These are phyloP conservation scores for Tragelaphus buxtoni DNA, from an alignment of 2,113 vertebrate species.

Conservation along the genomic window DNA sequence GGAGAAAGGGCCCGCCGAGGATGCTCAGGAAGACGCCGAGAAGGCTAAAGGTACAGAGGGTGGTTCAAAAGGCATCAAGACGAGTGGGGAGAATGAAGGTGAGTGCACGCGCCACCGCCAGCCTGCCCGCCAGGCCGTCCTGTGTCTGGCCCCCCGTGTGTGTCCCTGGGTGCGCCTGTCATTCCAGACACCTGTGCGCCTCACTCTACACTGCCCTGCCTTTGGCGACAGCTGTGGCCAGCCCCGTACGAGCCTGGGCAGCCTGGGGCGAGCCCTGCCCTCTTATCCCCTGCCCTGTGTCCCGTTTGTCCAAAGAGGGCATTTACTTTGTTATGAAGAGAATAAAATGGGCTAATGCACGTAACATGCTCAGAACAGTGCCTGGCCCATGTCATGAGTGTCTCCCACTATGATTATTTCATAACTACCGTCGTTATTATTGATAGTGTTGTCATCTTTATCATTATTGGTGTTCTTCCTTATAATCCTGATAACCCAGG, in stretches of 20 bases:
- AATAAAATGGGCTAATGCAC: neutral
- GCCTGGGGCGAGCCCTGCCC: neutral
- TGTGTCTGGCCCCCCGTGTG: neutral
- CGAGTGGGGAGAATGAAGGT: constrained; percentile 94
- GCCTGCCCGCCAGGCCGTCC: neutral
- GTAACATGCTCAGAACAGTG: neutral
- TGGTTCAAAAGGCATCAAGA: constrained; percentile 89
- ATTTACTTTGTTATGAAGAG: neutral
- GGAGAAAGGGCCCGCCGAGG: constrained; percentile 84
- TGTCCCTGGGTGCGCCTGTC: neutral
- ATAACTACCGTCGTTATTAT: fast-evolving
- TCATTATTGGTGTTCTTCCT: neutral
- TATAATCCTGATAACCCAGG: neutral
- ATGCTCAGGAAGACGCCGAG: constrained; percentile 81
- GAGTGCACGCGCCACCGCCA: constrained; percentile 71
- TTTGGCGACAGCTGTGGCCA: neutral
- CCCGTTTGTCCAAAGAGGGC: neutral
- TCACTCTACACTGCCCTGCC: neutral
- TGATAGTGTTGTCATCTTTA: neutral
- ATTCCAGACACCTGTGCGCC: neutral
- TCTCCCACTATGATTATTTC: too few relatives aligned
- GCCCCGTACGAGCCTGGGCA: neutral
- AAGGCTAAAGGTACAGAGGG: constrained; percentile 90
- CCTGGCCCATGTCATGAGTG: fast-evolving
- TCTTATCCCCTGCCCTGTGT: neutral